These are phyloP conservation scores for Caretta caretta DNA, from an alignment of 2,113 vertebrate genomes.

Conservation along the genomic window DNA sequence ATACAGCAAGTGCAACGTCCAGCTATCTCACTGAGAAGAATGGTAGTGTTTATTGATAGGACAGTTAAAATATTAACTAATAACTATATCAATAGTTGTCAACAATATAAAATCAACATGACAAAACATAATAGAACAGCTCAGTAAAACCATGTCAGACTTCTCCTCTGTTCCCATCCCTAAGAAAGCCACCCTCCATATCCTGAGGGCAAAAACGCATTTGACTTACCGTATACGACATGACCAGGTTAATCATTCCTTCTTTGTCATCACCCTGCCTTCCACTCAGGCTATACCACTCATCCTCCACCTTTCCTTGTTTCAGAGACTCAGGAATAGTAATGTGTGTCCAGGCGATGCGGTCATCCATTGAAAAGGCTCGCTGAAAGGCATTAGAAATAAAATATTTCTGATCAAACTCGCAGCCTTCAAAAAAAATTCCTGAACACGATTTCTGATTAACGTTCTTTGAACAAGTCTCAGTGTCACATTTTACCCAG, in stretches of 20 bases:
- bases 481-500: not conserved
- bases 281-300: constrained; percentile 96
- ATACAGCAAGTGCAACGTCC: not conserved
- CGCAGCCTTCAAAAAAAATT: not conserved
- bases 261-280: constrained; percentile 98
- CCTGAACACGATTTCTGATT: not conserved
- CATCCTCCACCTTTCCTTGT: constrained; percentile 92
- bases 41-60: not conserved
- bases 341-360: constrained; percentile 98
- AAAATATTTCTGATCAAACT: not conserved
- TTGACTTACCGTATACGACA: constrained; percentile 92
- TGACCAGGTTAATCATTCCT: constrained; percentile 98
- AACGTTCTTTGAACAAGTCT: not conserved
- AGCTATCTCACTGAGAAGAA: not conserved
- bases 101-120: not conserved
- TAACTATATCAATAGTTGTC: not conserved
- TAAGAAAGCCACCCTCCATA: not conserved
- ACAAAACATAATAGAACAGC: not conserved
- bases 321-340: constrained; percentile 91
- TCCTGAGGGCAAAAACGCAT: not conserved
- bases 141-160: not conserved
- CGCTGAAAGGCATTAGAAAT: constrained; percentile 76
- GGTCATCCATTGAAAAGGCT: constrained; percentile 98
- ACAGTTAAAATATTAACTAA: not conserved
- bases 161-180: not conserved